Base-by-base conservation (phyloP, 2,888 invertebrate genomes). In the Abscondita cerata region DNA sequence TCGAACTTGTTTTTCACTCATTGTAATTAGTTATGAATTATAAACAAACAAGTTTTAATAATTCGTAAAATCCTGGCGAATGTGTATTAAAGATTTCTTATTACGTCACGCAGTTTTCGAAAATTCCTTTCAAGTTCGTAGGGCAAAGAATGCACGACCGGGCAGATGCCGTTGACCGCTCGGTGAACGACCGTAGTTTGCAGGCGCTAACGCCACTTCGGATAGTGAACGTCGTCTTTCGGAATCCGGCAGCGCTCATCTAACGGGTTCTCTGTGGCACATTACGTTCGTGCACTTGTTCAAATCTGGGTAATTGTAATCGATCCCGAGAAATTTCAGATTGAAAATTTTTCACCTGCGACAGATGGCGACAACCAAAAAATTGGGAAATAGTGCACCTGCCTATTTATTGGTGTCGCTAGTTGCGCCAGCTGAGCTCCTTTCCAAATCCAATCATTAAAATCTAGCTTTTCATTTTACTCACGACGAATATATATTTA, bases 221-320 rank as follows among this genome's bases (percentile, higher is more conserved):
- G 50, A 64, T 65, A 65, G 59, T 52, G 64, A 69, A 69, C 69
- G 72, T 70, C 71, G 65, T 59, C 69, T 64, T 33, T 44, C 65
- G 70, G 69, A 68, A 67, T 69, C 70, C 67, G 68, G 61, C 65
- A 62, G 65, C 62, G 54, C 52, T 67, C 59, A 54, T 60, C 64
- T 72, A 72, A 72, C 72, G 72, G 72, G 67, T 72, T 70, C 58
- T 68, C 50, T 68, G 68, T 68, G 69, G 64, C 69, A 70, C 68
- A 63, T 68, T 59, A 53, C 31, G 48, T 40, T 65, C 62, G 55
- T 62, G 55, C 62, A 59, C 66, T 68, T 56, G 52, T 55, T 62
- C 62, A 57, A 64, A 16, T 33, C 15, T 52, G 38, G 25, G 48
- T 57, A 18, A 44, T 44, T 3, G 4, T 8, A n/a, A 25, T 25